These are phyloP conservation scores for Rhamphomyia laevipes DNA, from an alignment of 2,888 invertebrate genomes.

Conservation along the genomic window DNA sequence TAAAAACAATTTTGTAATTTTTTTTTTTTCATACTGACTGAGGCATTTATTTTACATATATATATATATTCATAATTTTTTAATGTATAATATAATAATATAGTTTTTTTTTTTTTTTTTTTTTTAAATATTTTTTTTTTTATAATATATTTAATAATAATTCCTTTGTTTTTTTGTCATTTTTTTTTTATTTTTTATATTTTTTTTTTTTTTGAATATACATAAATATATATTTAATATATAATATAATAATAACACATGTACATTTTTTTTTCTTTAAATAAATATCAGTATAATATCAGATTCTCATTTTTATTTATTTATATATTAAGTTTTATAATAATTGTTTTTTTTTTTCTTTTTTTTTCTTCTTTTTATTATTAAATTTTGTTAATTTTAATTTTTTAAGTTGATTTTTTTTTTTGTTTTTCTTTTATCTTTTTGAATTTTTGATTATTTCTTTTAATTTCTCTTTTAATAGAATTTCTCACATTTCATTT, in stretches of 20 bases:
- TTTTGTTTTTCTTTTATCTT: not conserved
- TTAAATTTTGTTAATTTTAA: slow-evolving; percentile 1
- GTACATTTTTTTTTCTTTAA: slow-evolving; percentile 8
- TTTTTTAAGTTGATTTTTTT: slow-evolving; percentile 1
- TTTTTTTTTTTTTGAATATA: slow-evolving; percentile 9
- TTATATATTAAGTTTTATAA: slow-evolving; percentile 1
- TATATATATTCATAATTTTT: slow-evolving; percentile 5
- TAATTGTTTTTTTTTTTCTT: slow-evolving; percentile 1
- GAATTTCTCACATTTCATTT: no score
- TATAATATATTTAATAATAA: slow-evolving; percentile 15
- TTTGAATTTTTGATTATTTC: not conserved
- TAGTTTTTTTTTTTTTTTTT: slow-evolving; percentile 16
- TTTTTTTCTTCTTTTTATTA: slow-evolving; percentile 5
- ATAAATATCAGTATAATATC: not conserved
- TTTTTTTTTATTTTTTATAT: slow-evolving; percentile 9
- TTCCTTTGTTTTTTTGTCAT: slow-evolving; percentile 12
- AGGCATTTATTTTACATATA: slow-evolving; percentile 35
- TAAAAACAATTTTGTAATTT: not conserved
- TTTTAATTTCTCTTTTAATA: not conserved
- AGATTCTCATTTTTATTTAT: not conserved
- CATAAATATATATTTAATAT: slow-evolving; percentile 18
- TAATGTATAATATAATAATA: slow-evolving; percentile 12
- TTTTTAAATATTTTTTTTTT: slow-evolving; percentile 13
- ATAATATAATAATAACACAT: slow-evolving; percentile 13
- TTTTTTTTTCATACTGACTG: slow-evolving; percentile 37